A percentile compares a stretch with the other conserved stretches of the same genome.
phyloP scores from a whole-genome alignment of 2,797 vertebrate genomes.

The Molossus alvarezi region DNA sequence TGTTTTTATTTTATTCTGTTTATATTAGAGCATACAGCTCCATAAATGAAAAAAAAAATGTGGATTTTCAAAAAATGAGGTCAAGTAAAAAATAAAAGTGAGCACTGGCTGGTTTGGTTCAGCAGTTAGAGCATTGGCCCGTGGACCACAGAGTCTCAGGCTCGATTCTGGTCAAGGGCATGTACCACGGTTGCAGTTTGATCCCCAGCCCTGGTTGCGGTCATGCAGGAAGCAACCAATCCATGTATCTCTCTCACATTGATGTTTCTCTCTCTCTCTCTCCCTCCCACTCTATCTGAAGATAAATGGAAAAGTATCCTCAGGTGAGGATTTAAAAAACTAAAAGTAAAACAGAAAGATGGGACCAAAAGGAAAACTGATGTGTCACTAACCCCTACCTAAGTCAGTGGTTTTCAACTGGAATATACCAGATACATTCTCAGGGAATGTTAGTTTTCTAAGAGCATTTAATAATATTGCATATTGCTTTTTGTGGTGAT shows the following conservation, averaged over 20 bases:
- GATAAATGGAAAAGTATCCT: too few relatives aligned
- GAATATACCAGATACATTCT: neutral
- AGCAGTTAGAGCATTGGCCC: too few relatives aligned
- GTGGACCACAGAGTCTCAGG: too few relatives aligned
- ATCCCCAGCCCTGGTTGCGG: too few relatives aligned
- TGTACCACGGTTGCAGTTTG: too few relatives aligned
- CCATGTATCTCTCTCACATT: too few relatives aligned
- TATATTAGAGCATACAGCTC: neutral
- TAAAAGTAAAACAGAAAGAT: slow-evolving; percentile 42
- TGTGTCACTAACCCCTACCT: neutral
- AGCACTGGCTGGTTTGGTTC: too few relatives aligned
- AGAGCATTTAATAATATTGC: neutral
- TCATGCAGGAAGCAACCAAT: too few relatives aligned
- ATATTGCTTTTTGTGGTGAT: neutral
- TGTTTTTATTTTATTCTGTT: slow-evolving; percentile 7
- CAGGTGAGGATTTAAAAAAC: too few relatives aligned
- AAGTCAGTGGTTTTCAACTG: neutral
- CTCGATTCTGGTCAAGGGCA: too few relatives aligned
- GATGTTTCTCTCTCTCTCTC: too few relatives aligned
- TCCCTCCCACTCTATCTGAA: too few relatives aligned
- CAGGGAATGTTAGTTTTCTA: neutral
- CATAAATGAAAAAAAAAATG: neutral
- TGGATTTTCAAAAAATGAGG: slow-evolving; percentile 47
- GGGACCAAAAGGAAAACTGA: neutral
- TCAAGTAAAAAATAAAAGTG: slow-evolving; percentile 52